Evolutionary conservation across 2,113 vertebrate genomes (phyloP), one percentile per base, ranked within the genome.

Genomic region (Etia nguti): DNA sequence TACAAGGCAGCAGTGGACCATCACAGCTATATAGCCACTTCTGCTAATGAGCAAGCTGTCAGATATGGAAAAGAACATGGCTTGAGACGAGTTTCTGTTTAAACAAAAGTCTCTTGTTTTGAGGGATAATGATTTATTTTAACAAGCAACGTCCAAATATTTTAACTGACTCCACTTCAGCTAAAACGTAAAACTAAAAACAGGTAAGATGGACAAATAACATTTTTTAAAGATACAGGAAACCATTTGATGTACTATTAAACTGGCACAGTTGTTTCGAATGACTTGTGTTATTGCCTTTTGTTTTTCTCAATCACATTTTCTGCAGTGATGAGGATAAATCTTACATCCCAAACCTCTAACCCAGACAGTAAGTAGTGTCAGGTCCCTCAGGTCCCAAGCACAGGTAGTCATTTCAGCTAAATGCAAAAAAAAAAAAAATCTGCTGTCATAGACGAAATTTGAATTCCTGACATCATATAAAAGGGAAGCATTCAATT

Each of bases 1-100:
- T 56, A 82, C 86, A 85, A 83, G 56, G 24, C 85, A 31, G 75
- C 50, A 34, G 62, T 15, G 48, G 41, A 55, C 55, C 38, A 31
- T 9, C 36, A 48, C 79, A 36, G 85, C 80, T 9, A 43, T 31
- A 83, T 6, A 75, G 79, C 52, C 54, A 34, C 36, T 5, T 8
- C 54, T 20, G 16, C 70, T 43, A 5, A 73, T 9, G 52, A 86
- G 50, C 24, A 41, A 36, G 13, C 24, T 7, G 3, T 36, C 81
- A 54, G 15, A 6, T 48, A 18, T 24, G 48, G 80, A 83, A 68
- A 70, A 43, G 38, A 73, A 10, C 38, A 10, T 18, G 38, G 38
- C 15, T 46, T 0, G 3, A 73, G 38, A 46, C 2, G 13, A 26
- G 38, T 46, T 73, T 43, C 38, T 73, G 38, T 26, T 73, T 43